Conservation (phyloP, 1,140 invertebrate genomes). For the Heterodera schachtii region DNA sequence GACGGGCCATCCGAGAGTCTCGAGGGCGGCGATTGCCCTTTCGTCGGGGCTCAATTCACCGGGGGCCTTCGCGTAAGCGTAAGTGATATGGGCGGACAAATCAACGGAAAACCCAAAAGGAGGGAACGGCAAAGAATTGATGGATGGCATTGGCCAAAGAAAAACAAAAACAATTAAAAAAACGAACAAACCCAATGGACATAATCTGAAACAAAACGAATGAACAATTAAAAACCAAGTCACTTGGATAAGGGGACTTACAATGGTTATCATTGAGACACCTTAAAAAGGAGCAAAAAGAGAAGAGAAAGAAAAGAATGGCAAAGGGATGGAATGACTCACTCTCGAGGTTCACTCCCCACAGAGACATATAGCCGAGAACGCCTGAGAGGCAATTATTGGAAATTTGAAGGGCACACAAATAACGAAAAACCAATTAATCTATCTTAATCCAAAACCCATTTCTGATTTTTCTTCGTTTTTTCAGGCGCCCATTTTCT, state of each 20-base stretch:
- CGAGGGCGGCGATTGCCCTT: conserved; percentile 75
- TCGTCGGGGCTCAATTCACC: conserved; percentile 63
- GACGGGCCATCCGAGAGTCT: conserved; percentile 79
- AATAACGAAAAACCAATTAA: no score
- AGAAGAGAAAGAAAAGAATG: neutral
- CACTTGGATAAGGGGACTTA: neutral
- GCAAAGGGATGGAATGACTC: neutral
- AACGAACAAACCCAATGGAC: conserved; percentile 73
- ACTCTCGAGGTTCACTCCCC: conserved; percentile 83
- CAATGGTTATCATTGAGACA: conserved; percentile 76
- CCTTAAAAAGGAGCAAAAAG: conserved; percentile 6
- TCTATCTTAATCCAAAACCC: no score
- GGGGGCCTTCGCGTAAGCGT: conserved; percentile 67
- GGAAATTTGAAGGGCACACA: no score
- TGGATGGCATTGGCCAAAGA: no score
- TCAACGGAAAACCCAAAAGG: conserved; percentile 75
- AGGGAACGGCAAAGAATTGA: no score
- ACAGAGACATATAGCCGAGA: conserved; percentile 79
- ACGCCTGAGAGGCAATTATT: conserved; percentile 68
- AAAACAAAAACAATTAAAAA: no score
- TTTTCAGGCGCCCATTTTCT: no score
- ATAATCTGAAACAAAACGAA: conserved; percentile 73
- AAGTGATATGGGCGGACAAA: conserved; percentile 83
- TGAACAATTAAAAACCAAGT: neutral
- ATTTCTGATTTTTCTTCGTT: no score